Conservation (phyloP, 2,797 vertebrate genomes). For the Chromis chromis region DNA sequence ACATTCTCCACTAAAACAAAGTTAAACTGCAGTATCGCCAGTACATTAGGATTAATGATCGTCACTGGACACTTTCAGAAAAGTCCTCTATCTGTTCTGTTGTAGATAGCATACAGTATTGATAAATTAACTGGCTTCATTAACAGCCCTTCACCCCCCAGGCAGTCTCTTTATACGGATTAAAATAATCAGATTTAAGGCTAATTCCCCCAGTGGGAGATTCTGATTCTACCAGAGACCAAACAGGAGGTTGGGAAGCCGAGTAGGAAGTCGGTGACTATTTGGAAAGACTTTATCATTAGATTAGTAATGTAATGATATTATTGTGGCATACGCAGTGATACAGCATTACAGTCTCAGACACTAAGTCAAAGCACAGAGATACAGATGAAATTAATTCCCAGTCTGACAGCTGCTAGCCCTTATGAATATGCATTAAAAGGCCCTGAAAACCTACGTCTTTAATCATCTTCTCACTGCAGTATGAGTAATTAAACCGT, state of each 20-base stretch:
- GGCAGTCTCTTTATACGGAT: conserved; percentile 32
- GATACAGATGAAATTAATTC: background rate
- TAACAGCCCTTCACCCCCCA: conserved; percentile 4
- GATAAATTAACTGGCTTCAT: background rate
- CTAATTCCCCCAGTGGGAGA: conserved; percentile 26
- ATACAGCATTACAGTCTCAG: background rate
- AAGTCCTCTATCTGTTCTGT: background rate
- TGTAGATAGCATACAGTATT: conserved; percentile 1
- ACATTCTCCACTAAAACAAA: background rate
- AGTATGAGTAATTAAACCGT: too few species aligned
- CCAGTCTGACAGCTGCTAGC: background rate
- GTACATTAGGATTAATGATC: background rate
- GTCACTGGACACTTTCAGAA: background rate
- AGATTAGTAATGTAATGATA: background rate
- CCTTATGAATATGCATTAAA: conserved; percentile 1
- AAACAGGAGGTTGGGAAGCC: conserved; percentile 9
- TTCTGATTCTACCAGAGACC: conserved; percentile 17
- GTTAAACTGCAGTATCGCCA: background rate
- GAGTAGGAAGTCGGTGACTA: background rate
- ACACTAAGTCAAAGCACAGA: background rate
- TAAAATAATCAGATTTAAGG: conserved; percentile 62
- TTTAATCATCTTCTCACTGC: too few species aligned
- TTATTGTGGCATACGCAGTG: background rate
- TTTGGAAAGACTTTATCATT: background rate
- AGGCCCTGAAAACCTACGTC: background rate